phyloP scores from a whole-genome alignment of 2,888 invertebrate species.

The Machimus atricapillus region DNA sequence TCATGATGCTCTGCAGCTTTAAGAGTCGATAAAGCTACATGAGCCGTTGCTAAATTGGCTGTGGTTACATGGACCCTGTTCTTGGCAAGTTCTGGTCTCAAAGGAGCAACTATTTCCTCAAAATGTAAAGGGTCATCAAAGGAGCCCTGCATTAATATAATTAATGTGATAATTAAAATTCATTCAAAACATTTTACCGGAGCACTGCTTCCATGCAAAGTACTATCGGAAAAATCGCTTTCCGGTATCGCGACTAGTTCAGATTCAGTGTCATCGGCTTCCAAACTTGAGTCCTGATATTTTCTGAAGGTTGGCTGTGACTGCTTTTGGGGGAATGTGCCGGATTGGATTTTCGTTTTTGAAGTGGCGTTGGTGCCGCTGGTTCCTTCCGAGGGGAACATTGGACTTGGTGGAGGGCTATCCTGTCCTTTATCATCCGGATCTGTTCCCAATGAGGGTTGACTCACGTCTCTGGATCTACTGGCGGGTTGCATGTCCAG shows the following conservation, averaged over 20 bases:
- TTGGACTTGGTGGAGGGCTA: constrained; percentile 70
- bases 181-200: constrained; percentile 62
- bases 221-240: constrained; percentile 86
- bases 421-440: constrained; percentile 66
- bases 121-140: constrained; percentile 72
- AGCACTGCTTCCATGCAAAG: constrained; percentile 78
- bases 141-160: constrained; percentile 65
- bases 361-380: constrained; percentile 60
- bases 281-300: constrained; percentile 67
- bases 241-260: constrained; percentile 90
- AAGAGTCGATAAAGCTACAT: constrained; percentile 49
- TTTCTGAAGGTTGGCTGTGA: constrained; percentile 62
- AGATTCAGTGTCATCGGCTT: constrained; percentile 86
- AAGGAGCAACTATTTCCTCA: constrained; percentile 64
- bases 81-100: constrained; percentile 59
- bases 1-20: constrained; percentile 55
- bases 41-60: constrained; percentile 49
- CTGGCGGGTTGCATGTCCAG: constrained; percentile 73
- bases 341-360: constrained; percentile 63
- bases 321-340: constrained; percentile 74
- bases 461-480: constrained; percentile 70
- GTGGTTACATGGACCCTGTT: constrained; percentile 49
- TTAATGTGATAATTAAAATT: neutral
- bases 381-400: constrained; percentile 68
- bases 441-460: constrained; percentile 77